These are phyloP conservation scores for Psittacula echo DNA, from an alignment of 2,797 vertebrate species.

Conservation along the genomic window DNA sequence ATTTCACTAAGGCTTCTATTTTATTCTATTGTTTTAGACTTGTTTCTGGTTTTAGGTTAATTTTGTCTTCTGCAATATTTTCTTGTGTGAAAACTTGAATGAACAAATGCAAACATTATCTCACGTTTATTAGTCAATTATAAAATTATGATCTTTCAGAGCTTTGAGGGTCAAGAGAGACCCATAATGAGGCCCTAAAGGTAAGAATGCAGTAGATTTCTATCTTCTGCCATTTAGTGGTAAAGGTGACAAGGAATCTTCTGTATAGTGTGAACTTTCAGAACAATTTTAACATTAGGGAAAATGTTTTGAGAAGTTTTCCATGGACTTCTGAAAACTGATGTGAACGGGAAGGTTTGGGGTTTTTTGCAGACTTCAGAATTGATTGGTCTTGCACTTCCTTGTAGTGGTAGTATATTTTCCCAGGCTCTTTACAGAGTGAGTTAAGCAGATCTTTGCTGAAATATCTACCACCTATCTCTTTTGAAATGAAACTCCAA, in stretches of 20 bases:
- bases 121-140: neutral
- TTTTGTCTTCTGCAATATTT: neutral
- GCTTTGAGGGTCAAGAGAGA: neutral
- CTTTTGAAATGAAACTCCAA: conserved; percentile 5
- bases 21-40: neutral
- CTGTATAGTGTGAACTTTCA: neutral
- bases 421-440: neutral
- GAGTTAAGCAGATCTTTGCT: neutral
- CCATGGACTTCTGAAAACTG: neutral
- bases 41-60: neutral
- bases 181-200: neutral
- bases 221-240: neutral
- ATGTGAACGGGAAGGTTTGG: neutral
- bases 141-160: neutral
- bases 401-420: neutral
- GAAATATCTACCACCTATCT: neutral
- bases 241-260: neutral
- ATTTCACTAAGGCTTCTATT: neutral
- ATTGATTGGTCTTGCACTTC: neutral
- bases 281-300: neutral
- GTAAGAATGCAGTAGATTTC: neutral
- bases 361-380: neutral
- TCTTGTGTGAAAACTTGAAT: neutral
- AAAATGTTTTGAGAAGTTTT: neutral
- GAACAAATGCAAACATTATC: neutral